Percentiles rank a stretch among this genome's conserved stretches.
Evolutionary conservation across 2,113 vertebrate genomes (phyloP).

Genomic region (Nipponia nippon): DNA sequence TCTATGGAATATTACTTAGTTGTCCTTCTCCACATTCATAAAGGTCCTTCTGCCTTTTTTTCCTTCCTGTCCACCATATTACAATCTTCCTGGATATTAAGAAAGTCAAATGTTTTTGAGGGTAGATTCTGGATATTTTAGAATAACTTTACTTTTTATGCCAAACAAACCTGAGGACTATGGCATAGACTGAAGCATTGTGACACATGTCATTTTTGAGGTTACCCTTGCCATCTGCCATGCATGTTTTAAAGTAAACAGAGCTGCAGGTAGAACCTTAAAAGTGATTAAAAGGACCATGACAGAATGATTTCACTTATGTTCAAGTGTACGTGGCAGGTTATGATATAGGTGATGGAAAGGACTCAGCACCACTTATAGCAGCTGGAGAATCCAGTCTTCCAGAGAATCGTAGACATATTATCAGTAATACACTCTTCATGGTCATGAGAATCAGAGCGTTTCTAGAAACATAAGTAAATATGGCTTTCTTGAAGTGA

Average conservation of each 20-base stretch:
- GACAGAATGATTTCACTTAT: fast-evolving
- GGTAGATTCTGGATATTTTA: not conserved
- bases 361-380: not conserved
- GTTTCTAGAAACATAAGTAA: not conserved
- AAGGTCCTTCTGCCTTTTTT: not conserved
- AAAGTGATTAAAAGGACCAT: not conserved
- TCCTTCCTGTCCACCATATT: not conserved
- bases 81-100: not conserved
- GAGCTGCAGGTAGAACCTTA: not conserved
- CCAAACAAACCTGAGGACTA: not conserved
- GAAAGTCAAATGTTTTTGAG: not conserved
- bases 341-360: not conserved
- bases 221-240: not conserved
- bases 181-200: not conserved
- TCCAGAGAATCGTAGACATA: not conserved
- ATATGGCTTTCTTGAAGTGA: not conserved
- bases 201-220: not conserved
- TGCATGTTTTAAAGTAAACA: not conserved
- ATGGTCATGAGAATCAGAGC: not conserved
- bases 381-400: not conserved
- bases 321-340: not conserved
- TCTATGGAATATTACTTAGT: not conserved
- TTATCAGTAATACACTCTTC: not conserved
- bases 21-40: not conserved
- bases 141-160: not conserved